Base-by-base conservation (phyloP, 2,797 vertebrate genomes). In the Acomys russatus region DNA sequence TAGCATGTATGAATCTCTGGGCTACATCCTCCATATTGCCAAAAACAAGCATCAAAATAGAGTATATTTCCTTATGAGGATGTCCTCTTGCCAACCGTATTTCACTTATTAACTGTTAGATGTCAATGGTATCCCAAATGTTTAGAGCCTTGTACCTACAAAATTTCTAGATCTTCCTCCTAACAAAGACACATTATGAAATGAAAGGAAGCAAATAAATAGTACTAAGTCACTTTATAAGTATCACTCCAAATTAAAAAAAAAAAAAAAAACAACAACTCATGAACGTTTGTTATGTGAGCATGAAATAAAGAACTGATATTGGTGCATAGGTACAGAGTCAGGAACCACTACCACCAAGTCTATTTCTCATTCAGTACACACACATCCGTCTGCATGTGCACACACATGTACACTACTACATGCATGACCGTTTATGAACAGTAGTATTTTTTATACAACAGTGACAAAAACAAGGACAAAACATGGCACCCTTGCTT, bases 181-280 rank as follows among this genome's bases (percentile, higher is more conserved):
- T 71, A 44, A 86, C 49, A 94, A 90, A 68, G 3, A 2, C 54
- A 68, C 1, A 1, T 61, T 79, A 61, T 22, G 9, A 64, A 89
- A 54, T 73, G 1, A 59, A 61, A 51, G 7, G 83, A 89, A 9
- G 0, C 1, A 66, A 33, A 2, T 18, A 44, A 89, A 73, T 4
- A 54, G 3, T 44, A 74, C 38, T 88, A 64, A 91, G 28, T 14
- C 54, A 22, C 12, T 28, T 68, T 80, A n/a, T 63, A 68, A 77
- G 83, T 70, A 23, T 89, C 9, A 86, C 18, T 44, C 28, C 23
- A 94, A 92, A 80, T 54, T 80, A 22, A 88, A 56, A 87, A 70
- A 22, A 88, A 56, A 87, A 70, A 44, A n/a, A n/a, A n/a, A n/a
- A n/a, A n/a, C n/a, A n/a, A n/a, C n/a, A n/a, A 3, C 44, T 35